Base-by-base conservation (phyloP, 2,888 invertebrate species). In the Actias luna region DNA sequence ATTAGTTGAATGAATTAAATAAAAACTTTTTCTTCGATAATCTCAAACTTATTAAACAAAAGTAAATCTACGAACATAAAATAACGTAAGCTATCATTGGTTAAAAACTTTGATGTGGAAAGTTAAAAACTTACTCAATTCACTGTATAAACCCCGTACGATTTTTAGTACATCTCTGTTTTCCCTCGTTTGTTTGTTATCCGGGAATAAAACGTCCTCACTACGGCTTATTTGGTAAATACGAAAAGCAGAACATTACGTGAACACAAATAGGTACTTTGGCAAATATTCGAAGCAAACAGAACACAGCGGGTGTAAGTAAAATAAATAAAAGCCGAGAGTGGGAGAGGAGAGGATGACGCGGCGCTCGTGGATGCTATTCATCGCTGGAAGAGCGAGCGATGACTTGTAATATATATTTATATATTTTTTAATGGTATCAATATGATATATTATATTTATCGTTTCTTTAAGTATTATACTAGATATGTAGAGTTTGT, bases 251-350 rank as follows among this genome's bases (percentile, higher is more conserved):
- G 67, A 64, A 66, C 67, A 72, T 72, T 68, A 72, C 67, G 67
- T 64, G 64, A 73, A 69, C 68, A 69, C 72, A 75, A 72, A 74
- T 67, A 63, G 60, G 35, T 46, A 63, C 60, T 63, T 36, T 52
- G 58, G 58, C 55, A 61, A 61, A 61, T 64, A 73, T 74, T 76
- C 25, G 25, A 12, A 25, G 57, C 63, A 67, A 65, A 66, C 70
- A 67, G 69, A 73, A 66, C 69, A 61, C 65, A 66, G 68, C 63
- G 69, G 69, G 65, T 67, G 73, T 70, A 72, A 73, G 74, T 74
- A 77, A 77, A 82, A 81, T 81, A 84, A 79, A 83, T 82, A 82
- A 78, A 80, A 74, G 71, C 69, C 33, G 60, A 22, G 46, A 12
- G 25, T 25, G 46, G 1, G 36, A 1, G 36, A 50, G 42, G 42